Evolutionary conservation across 2,888 invertebrate genomes (phyloP), one percentile per base, ranked within the genome.

Genomic region (Eudemis profundana): DNA sequence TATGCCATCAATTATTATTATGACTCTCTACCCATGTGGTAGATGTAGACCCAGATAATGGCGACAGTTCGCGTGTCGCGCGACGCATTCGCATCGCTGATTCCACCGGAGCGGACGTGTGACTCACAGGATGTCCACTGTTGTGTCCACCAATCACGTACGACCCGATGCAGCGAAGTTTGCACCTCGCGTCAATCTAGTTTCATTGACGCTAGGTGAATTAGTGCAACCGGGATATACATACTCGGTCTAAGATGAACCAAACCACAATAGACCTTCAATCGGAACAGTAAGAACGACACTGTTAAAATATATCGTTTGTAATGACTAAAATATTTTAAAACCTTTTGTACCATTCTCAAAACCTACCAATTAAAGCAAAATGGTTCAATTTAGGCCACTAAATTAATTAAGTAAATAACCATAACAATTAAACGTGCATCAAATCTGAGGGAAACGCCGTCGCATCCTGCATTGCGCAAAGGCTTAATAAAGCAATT

Each of bases 401-500:
- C 23, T 36, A 46, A n/a, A 53, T 61, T 23, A 53, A 54, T 46
- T 5, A 57, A 57, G 21, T 33, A 63, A 63, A 64, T 51, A 46
- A 46, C 33, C 21, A 60, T 23, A 50, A 36, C 38, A 61, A 57
- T 57, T 36, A 61, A 57, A 57, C 53, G 33, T 44, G 44, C 47
- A 61, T 51, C 42, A 60, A 56, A 68, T 59, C 12, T 49, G 54
- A 66, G 61, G 67, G 38, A 66, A 68, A 65, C 49, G 65, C 36
- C 44, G 68, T 68, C 67, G 73, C 77, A 82, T 82, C 78, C 79
- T 78, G 77, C 68, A 73, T 86, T 84, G 76, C 78, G 74, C 73
- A 78, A 76, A 51, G 56, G 69, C 73, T 74, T 82, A 81, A 86
- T 78, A 76, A 77, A 82, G 82, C 73, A 81, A 86, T 87, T 87